Percentiles rank a stretch among this genome's conserved stretches.
phyloP scores from a whole-genome alignment of 2,888 invertebrate genomes.

The Protodeltote pygarga region DNA sequence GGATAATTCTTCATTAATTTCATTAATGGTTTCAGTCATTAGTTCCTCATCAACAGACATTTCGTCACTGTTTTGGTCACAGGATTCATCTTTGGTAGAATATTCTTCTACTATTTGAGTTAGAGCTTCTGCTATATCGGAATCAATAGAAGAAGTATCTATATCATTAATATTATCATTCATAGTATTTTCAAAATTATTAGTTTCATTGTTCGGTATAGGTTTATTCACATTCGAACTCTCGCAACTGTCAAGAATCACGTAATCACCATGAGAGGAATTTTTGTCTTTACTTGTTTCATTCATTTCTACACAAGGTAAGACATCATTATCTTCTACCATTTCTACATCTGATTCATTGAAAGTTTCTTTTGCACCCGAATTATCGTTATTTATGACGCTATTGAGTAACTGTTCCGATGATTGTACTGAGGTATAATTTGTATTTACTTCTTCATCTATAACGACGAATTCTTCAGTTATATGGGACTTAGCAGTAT shows the following conservation, averaged over 20 bases:
- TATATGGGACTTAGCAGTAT: not conserved
- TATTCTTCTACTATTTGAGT: conserved; percentile 74
- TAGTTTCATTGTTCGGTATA: conserved; percentile 2
- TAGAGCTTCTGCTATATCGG: conserved; percentile 69
- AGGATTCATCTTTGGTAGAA: conserved; percentile 45
- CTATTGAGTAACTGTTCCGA: conserved; percentile 62
- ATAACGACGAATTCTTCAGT: not conserved
- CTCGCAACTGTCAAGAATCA: not conserved
- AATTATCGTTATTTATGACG: conserved; percentile 45
- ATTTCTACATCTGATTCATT: conserved; percentile 35
- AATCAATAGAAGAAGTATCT: conserved; percentile 42
- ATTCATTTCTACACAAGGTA: conserved; percentile 5
- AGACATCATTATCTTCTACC: conserved; percentile 6
- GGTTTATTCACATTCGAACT: no score
- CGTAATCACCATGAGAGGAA: not conserved
- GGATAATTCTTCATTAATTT: conserved; percentile 66
- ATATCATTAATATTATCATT: conserved; percentile 12
- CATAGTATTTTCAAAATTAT: not conserved
- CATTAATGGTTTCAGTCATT: conserved; percentile 66
- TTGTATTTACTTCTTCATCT: conserved; percentile 16
- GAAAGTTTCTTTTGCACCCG: conserved; percentile 1
- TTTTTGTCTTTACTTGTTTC: not conserved
- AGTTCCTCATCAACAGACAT: conserved; percentile 69
- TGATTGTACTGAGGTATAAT: conserved; percentile 53
- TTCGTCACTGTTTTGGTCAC: conserved; percentile 40